Base-by-base conservation (phyloP, 2,797 vertebrate genomes). In the Pipistrellus kuhlii region DNA sequence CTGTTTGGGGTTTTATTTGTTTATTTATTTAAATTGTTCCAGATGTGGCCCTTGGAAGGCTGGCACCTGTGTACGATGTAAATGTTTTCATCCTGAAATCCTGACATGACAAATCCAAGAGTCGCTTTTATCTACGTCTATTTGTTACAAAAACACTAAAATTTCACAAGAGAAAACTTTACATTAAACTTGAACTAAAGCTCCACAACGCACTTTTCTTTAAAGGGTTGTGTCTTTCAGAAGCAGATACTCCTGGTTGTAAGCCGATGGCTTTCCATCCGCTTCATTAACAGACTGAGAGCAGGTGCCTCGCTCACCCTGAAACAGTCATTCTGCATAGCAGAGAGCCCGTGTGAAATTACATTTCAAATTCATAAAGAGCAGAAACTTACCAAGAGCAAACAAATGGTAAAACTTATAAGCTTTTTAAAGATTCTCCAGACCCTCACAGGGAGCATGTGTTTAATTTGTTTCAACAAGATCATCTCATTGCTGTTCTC, bases 381-480 rank as follows among this genome's bases (percentile, higher is more conserved):
- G 27, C 71, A 73, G 81, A 51, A 59, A 73, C 59, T 72, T 85
- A 91, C 72, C 15, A 85, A 62, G 57, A 91, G 38, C 81, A 90
- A 90, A 78, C 20, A 76, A 84, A 93, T 72, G 32, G 41, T 77
- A 81, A 93, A 46, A 46, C 20, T 35, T 59, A 64, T n/a, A 71
- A 66, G 11, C 3, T 4, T 73, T 64, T 32, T 59, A 77, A 89
- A 73, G 3, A 62, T 85, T 90, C 66, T 68, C 30, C 38, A 12
- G 53, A 71, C 72, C 0, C 38, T 81, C 62, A 44, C 21, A 72
- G 48, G 80, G 84, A 48, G 15, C 59, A 27, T 30, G 69, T 82
- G 25, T 73, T 6, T 48, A 91, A 78, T 59, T 96, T 85, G 46
- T 94, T 92, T 94, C 46, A 84, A 76, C n/a, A 94, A 77, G 51